Evolutionary conservation across 2,888 invertebrate genomes (phyloP).

Genomic region (Heteromurus nitidus): DNA sequence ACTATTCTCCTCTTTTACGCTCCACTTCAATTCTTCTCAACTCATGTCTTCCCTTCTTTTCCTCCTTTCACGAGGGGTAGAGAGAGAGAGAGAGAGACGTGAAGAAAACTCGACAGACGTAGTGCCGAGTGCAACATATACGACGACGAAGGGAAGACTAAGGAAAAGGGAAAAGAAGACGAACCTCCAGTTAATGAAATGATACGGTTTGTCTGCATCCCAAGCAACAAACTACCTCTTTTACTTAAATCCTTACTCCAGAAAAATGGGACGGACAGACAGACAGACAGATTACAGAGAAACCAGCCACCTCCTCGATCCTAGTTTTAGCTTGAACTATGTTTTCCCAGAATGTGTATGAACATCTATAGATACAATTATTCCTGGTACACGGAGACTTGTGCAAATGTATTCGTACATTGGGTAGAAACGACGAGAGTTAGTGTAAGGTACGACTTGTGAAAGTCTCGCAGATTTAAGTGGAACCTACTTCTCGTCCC

Average conservation of each 20-base stretch:
- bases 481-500: no score
- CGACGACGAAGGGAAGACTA: background rate
- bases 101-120: background rate
- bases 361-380: no score
- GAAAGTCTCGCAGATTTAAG: no score
- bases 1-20: conserved; percentile 62
- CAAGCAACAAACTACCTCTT: no score
- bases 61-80: background rate
- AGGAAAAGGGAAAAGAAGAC: background rate
- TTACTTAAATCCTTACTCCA: no score
- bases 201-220: conserved; percentile 18
- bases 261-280: conserved; percentile 24
- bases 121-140: no score
- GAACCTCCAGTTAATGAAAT: conserved; percentile 29
- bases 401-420: no score
- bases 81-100: background rate
- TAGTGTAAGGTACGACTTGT: background rate
- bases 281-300: conserved; percentile 1
- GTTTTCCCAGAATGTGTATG: no score
- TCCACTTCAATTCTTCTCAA: conserved; percentile 59
- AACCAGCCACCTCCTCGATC: background rate
- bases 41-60: conserved; percentile 29
- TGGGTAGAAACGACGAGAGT: no score
- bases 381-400: no score
- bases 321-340: background rate